Evolutionary conservation across 1,140 invertebrate genomes (phyloP), one percentile per base, ranked within the genome.

Genomic region (Hestina assimilis): DNA sequence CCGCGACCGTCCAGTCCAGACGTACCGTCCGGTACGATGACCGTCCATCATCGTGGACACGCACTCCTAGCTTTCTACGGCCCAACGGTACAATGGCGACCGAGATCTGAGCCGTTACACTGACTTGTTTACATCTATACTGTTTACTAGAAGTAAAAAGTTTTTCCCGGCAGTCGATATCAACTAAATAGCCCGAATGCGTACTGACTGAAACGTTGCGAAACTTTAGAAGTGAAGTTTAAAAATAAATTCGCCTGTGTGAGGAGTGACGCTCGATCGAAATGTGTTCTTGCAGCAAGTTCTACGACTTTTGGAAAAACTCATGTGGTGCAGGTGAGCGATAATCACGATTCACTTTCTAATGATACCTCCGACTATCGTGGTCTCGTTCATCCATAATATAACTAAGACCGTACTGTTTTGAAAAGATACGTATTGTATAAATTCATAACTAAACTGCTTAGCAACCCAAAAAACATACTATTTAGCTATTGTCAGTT

Each of bases 191-290:
- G 72, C 66, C 65, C 66, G 60, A 73, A 72, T 72, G 63, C 72
- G 64, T 66, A 70, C 66, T 61, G 63, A 66, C 67, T 79, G 75
- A 79, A 77, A 75, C 63, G 71, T 85, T 84, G 76, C 82, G 79
- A 83, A 87, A 87, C 84, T 80, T 59, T 84, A 82, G 75, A 72
- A 79, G 84, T 87, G 81, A 83, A 87, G 79, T 87, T 84, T 86
- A 87, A 79, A 86, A 83, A 86, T 86, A 87, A 76, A 84, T 82
- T 82, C 70, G 74, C 79, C 70, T 69, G 72, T 72, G 78, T 79
- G 77, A 59, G 63, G 57, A 74, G 84, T 79, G 80, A 79, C 74
- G 72, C 62, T 63, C 57, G 59, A 59, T 59, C 77, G 69, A 82
- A 71, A 87, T 87, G 84, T 84, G 82, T 64, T 63, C 82, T 65